Conservation (phyloP, 2,113 vertebrate species). For the Charina bottae region DNA sequence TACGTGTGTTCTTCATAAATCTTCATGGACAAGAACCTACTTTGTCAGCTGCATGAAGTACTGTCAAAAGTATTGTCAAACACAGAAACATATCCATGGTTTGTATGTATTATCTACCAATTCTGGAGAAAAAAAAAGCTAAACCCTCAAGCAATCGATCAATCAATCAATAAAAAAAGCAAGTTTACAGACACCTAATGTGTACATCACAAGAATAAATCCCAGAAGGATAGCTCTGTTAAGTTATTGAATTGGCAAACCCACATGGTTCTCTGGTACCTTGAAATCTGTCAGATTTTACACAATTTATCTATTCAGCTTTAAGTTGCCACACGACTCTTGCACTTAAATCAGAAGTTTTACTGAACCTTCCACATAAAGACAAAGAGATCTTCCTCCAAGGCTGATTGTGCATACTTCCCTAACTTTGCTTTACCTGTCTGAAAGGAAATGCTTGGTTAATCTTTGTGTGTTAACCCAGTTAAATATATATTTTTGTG, state of each 20-base stretch:
- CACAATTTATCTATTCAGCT: not conserved
- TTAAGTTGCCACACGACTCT: not conserved
- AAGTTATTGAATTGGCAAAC: not conserved
- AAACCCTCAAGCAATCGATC: not conserved
- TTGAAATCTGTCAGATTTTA: not conserved
- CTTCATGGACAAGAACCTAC: not conserved
- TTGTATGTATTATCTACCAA: not conserved
- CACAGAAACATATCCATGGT: no score
- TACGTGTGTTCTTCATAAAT: not conserved
- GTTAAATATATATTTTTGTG: not conserved
- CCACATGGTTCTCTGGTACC: not conserved
- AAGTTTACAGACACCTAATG: not conserved
- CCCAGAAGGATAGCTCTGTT: not conserved
- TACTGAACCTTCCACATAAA: not conserved
- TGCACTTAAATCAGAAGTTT: not conserved
- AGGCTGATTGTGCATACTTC: not conserved
- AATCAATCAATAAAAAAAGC: no score
- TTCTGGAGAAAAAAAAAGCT: not conserved
- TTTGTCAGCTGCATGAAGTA: not conserved
- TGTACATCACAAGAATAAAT: not conserved
- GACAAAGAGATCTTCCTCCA: not conserved
- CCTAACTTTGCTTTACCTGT: not conserved
- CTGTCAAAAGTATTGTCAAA: not conserved
- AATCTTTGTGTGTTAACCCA: not conserved
- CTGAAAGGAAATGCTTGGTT: constrained; percentile 7